Percentiles rank a stretch among this genome's conserved stretches.
phyloP scores from a whole-genome alignment of 2,888 invertebrate species.

The Drosophila helvetica region DNA sequence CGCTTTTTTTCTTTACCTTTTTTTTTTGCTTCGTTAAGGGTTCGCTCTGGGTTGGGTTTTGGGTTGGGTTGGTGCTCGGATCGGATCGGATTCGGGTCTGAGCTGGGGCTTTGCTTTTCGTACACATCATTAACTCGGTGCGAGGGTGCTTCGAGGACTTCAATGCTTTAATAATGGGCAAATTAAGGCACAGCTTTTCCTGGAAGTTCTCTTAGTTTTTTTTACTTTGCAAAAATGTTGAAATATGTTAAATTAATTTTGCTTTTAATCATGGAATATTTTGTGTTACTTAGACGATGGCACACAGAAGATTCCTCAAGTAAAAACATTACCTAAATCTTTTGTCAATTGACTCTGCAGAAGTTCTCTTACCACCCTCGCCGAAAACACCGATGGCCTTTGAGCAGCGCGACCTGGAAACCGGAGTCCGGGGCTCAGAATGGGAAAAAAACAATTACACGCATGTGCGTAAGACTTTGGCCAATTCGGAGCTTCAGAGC shows the following conservation, averaged over 20 bases:
- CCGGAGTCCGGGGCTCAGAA: conserved; percentile 38
- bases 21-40: neutral
- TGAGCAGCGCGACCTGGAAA: conserved; percentile 42
- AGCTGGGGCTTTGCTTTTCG: neutral
- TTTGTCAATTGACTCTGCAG: no score
- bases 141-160: neutral
- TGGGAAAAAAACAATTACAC: conserved; percentile 70
- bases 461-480: conserved; percentile 75
- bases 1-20: conserved; percentile 44
- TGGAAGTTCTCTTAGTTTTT: no score
- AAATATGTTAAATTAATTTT: no score
- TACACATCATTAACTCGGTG: neutral
- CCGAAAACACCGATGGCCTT: conserved; percentile 22
- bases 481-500: conserved; percentile 20
- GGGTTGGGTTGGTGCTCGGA: neutral
- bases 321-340: no score
- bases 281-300: no score
- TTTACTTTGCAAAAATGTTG: neutral
- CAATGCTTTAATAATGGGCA: no score
- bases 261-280: no score
- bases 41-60: neutral
- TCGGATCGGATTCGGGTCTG: neutral
- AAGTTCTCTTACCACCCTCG: conserved; percentile 15
- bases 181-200: neutral
- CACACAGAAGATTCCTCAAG: no score